These are phyloP conservation scores for Tokudaia tokunoshimensis DNA, from an alignment of 2,797 vertebrate genomes.

Conservation along the genomic window DNA sequence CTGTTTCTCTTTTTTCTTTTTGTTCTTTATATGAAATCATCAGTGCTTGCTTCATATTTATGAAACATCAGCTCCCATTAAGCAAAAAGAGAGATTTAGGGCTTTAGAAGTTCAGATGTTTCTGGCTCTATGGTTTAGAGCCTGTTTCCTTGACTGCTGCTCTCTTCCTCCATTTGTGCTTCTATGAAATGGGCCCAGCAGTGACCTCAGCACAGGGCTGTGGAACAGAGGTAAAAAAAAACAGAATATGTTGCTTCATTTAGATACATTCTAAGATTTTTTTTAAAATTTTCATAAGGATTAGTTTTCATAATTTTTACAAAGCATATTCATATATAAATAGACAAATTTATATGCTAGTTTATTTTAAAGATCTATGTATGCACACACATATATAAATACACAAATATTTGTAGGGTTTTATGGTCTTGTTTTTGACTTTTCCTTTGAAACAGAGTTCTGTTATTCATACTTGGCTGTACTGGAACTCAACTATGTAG, in stretches of 20 bases:
- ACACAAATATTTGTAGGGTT: not conserved
- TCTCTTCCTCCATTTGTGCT: not conserved
- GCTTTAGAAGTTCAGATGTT: not conserved
- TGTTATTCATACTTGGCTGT: not conserved
- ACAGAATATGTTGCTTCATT: not conserved
- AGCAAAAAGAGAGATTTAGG: not conserved
- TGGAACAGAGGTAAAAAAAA: not conserved
- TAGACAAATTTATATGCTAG: not conserved
- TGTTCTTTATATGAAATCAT: slow-evolving; percentile 24
- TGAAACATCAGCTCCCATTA: not conserved
- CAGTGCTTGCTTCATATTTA: not conserved
- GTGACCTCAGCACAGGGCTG: no score
- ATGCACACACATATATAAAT: not conserved
- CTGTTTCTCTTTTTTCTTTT: not conserved
- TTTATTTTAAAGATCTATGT: not conserved
- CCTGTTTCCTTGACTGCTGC: not conserved
- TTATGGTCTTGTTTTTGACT: not conserved
- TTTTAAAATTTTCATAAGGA: slow-evolving; percentile 46
- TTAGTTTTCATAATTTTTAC: not conserved
- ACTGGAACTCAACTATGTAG: not conserved
- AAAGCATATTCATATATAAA: not conserved
- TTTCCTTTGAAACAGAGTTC: not conserved
- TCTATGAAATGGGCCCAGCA: not conserved
- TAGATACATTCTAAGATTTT: slow-evolving; percentile 18
- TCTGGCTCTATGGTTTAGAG: not conserved